Evolutionary conservation across 1,140 invertebrate species (phyloP).

Genomic region (Xylocopa sonorina): DNA sequence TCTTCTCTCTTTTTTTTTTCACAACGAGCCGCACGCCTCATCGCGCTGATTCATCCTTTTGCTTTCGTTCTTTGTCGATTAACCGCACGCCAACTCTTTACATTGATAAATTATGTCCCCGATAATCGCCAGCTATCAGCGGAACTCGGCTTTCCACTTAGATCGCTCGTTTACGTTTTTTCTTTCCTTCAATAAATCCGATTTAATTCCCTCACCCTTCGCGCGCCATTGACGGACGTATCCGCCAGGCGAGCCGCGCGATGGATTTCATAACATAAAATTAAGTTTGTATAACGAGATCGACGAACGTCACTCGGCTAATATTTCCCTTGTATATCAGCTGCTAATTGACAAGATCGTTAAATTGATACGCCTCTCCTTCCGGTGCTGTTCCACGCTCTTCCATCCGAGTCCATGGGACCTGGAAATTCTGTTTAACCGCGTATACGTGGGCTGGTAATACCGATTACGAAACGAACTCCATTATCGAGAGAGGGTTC

Average conservation of each 20-base stretch:
- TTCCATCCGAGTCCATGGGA: too few species aligned
- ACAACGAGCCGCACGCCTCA: not conserved
- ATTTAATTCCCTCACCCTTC: too few species aligned
- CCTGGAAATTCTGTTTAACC: not conserved
- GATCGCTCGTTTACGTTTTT: not conserved
- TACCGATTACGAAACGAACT: constrained; percentile 20
- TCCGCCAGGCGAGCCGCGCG: too few species aligned
- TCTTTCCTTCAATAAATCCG: too few species aligned
- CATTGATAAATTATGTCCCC: constrained; percentile 21
- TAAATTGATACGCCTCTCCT: too few species aligned
- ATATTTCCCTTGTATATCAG: too few species aligned
- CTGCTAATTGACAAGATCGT: too few species aligned
- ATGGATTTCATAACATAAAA: too few species aligned
- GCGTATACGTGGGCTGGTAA: constrained; percentile 28
- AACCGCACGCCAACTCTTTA: constrained; percentile 2
- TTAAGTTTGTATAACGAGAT: too few species aligned
- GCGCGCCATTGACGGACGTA: too few species aligned
- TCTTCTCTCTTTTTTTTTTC: not conserved
- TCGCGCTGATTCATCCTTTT: constrained; percentile 18
- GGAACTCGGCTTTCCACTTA: constrained; percentile 1
- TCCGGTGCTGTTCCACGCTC: too few species aligned
- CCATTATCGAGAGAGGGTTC: constrained; percentile 7
- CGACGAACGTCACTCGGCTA: too few species aligned
- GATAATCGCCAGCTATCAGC: not conserved
- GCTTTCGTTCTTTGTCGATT: constrained; percentile 22